Conservation (phyloP, 2,888 invertebrate species). For the Ormyrus nitidulus region DNA sequence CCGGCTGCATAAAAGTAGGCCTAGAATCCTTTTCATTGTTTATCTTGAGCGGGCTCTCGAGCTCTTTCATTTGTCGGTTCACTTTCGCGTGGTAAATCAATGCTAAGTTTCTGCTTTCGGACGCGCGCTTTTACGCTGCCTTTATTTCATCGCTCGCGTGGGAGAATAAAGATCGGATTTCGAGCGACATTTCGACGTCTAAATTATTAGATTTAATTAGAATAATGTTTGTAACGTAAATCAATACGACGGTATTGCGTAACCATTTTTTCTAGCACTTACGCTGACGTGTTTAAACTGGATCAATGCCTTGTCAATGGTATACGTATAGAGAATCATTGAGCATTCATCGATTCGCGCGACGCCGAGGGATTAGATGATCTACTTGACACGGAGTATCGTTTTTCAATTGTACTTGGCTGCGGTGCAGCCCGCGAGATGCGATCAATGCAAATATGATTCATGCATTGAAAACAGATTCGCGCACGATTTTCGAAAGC, state of each 20-base stretch:
- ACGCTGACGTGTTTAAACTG: no score
- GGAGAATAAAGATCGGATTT: no score
- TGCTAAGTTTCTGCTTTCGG: background rate
- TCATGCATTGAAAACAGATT: no score
- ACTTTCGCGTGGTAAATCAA: conserved; percentile 35
- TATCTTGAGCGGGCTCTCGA: conserved; percentile 16
- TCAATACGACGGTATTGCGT: no score
- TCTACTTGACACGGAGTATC: conserved; percentile 8
- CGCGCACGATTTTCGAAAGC: no score
- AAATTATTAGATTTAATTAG: no score
- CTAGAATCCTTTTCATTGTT: conserved; percentile 43
- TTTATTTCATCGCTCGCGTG: conserved; percentile 23
- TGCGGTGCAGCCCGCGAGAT: no score
- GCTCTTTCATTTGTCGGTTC: conserved; percentile 15
- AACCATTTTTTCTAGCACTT: no score
- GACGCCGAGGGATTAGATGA: background rate
- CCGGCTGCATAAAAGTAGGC: conserved; percentile 32
- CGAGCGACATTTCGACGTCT: no score
- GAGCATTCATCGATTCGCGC: background rate
- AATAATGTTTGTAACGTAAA: no score
- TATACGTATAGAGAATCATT: background rate
- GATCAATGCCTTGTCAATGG: no score
- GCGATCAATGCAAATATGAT: no score
- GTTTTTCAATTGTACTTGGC: background rate
- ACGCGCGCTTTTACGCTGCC: background rate